Conservation (phyloP, 2,113 vertebrate genomes). For the Panthera leo region DNA sequence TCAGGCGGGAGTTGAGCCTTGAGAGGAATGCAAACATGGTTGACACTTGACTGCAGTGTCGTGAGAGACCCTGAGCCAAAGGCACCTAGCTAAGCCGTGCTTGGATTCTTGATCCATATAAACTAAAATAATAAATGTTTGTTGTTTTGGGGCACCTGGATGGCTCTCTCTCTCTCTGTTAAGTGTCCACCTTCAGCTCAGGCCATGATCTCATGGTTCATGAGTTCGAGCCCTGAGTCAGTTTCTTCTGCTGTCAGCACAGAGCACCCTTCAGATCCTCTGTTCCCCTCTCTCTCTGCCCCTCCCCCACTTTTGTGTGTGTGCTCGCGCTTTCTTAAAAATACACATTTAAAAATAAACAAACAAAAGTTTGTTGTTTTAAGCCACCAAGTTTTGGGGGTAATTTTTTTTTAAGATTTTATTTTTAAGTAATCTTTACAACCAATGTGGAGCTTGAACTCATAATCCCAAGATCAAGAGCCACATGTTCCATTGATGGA, state of each 20-base stretch:
- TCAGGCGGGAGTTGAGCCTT: background rate
- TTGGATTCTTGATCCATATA: background rate
- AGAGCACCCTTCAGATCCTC: no score
- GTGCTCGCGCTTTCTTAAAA: no score
- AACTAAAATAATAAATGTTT: background rate
- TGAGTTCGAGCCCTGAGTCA: no score
- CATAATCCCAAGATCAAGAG: background rate
- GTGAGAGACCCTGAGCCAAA: background rate
- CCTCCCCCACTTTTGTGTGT: no score
- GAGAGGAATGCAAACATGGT: background rate
- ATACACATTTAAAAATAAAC: no score
- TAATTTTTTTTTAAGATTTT: background rate
- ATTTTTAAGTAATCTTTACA: background rate
- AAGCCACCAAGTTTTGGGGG: background rate
- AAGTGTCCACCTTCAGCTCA: no score
- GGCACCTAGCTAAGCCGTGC: background rate
- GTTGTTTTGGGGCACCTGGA: no score
- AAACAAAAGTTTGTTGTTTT: constrained; percentile 10
- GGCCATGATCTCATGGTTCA: no score
- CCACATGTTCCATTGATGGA: background rate
- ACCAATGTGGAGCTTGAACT: background rate
- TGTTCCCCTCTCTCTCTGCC: no score
- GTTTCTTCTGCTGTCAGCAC: no score
- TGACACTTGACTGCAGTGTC: background rate
- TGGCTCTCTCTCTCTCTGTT: no score